Base-by-base conservation (phyloP, 2,113 vertebrate genomes). In the Dolichotis patagonum region DNA sequence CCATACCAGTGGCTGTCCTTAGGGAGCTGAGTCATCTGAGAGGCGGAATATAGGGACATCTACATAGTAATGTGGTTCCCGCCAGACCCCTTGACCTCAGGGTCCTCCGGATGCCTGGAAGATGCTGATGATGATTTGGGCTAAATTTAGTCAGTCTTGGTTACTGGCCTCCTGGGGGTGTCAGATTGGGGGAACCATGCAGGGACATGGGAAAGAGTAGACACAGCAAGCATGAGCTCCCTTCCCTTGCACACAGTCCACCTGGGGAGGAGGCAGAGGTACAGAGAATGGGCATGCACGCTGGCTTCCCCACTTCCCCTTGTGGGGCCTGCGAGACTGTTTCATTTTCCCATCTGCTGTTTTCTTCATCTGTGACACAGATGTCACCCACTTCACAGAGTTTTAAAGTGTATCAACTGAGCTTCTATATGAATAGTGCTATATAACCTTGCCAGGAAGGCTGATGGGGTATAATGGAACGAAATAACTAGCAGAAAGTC, bases 171-270 rank as follows among this genome's bases (percentile, higher is more conserved):
- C 32, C 35, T 32, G 26, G 52, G 60, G 46, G 14, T n/a, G 43
- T 11, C 69, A 41, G 41, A 35, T 6, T 13, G 24, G 1, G n/a
- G n/a, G 19, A 9, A 14, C 35, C 35, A 38, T 71, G 22, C 1
- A 0, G 62, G 38, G 46, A 60, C 20, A 54, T 3, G 2, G 20
- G 5, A 65, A 24, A 41, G 10, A 20, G 22, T 20, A 11, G n/a
- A 38, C 9, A 5, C 52, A 54, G 32, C 28, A 69, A 82, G 62
- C 43, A 56, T 11, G 12, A 81, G 7, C 46, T 9, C 24, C 54
- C 20, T 28, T n/a, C 22, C 35, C 49, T n/a, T 60, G 30, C 32
- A 20, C 69, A 63, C n/a, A 7, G 16, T 41, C 0, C 0, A 46
- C 14, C 54, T 26, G 14, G 52, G 69, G 7, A 30, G 28, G 32